These are phyloP conservation scores for Polypterus senegalus DNA, from an alignment of 2,113 vertebrate genomes.

Conservation along the genomic window DNA sequence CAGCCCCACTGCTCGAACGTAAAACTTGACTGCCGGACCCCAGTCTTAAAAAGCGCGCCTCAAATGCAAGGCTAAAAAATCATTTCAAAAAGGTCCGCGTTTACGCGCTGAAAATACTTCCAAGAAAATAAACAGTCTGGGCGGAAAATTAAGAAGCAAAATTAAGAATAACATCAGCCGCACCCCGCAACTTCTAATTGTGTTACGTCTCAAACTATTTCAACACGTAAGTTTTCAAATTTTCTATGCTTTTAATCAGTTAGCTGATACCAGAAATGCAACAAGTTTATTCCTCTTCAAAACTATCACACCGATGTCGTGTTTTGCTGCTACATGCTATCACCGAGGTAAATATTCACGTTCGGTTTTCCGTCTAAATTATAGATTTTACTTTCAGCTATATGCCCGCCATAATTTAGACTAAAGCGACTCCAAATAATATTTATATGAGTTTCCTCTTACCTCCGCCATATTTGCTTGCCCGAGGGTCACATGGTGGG, in stretches of 20 bases:
- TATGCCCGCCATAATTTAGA: not conserved
- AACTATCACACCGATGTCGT: not conserved
- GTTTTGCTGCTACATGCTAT: not conserved
- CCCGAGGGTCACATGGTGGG: slow-evolving; percentile 44
- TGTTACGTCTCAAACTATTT: not conserved
- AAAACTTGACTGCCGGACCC: slow-evolving; percentile 4
- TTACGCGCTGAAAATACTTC: not conserved
- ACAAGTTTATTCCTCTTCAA: not conserved
- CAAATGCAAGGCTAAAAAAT: not conserved
- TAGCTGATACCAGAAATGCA: slow-evolving; percentile 31
- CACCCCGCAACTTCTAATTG: too few relatives aligned
- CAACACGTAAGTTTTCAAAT: not conserved
- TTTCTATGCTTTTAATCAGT: slow-evolving; percentile 31
- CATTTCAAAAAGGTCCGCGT: not conserved
- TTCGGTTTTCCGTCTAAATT: not conserved
- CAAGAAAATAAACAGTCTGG: not conserved
- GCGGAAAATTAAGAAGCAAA: too few relatives aligned
- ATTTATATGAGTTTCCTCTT: slow-evolving; percentile 46
- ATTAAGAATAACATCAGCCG: too few relatives aligned
- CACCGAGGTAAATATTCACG: not conserved
- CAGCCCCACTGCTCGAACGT: slow-evolving; percentile 10
- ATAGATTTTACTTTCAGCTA: not conserved
- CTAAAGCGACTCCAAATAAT: slow-evolving; percentile 19
- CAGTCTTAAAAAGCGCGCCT: slow-evolving; percentile 9
- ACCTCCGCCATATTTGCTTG: slow-evolving; percentile 62